Conservation (phyloP, 2,113 vertebrate species). For the Eurypyga helias region DNA sequence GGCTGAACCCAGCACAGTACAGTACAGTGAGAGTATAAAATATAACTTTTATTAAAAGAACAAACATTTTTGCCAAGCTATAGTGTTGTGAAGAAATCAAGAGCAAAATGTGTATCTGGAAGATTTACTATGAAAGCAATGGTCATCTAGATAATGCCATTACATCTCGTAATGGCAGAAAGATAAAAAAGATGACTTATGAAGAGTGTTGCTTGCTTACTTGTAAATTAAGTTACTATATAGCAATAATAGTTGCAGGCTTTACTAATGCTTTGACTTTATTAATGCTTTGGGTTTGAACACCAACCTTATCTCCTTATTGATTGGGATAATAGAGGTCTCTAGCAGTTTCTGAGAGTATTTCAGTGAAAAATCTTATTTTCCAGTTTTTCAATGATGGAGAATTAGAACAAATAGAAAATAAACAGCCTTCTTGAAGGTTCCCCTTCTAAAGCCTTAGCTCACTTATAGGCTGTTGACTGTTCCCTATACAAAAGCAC, state of each 20-base stretch:
- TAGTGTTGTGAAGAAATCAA: neutral
- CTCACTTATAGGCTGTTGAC: neutral
- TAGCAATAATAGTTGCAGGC: neutral
- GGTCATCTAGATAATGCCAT: neutral
- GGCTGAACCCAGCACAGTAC: no score
- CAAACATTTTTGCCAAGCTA: neutral
- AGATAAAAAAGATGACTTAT: neutral
- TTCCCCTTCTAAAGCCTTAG: neutral
- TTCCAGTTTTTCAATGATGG: neutral
- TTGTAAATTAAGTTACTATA: neutral
- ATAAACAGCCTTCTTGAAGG: neutral
- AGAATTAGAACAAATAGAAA: constrained; percentile 6
- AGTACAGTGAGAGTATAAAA: neutral
- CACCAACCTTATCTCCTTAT: neutral
- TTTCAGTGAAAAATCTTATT: neutral
- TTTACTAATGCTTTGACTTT: neutral
- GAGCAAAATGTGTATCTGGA: neutral
- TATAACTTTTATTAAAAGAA: neutral
- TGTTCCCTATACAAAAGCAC: constrained; percentile 12
- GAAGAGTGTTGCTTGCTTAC: neutral
- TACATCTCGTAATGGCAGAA: neutral
- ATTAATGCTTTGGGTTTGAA: neutral
- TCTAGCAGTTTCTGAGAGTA: neutral
- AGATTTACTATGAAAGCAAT: neutral
- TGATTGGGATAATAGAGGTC: rapidly evolving